Percentiles rank a stretch among this genome's conserved stretches.
phyloP scores from a whole-genome alignment of 2,797 vertebrate genomes.

The Huso huso region DNA sequence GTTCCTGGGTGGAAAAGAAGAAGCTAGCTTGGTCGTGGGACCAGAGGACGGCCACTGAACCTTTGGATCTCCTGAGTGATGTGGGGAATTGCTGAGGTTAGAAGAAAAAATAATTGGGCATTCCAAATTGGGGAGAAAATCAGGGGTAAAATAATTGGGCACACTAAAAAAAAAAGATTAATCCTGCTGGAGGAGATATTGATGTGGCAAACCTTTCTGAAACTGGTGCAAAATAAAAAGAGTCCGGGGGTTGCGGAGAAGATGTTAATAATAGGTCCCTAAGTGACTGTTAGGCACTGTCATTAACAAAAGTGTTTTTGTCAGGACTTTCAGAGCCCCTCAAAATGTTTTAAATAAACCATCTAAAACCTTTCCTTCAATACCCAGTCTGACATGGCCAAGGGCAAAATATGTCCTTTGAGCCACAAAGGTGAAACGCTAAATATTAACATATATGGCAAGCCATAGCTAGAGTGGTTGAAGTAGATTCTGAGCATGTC shows the following conservation, averaged over 20 bases:
- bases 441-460: slow-evolving; percentile 12
- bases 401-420: slow-evolving; percentile 58
- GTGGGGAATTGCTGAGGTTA: too few relatives aligned
- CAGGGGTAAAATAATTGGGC: too few relatives aligned
- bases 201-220: background rate
- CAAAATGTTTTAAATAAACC: slow-evolving; percentile 19
- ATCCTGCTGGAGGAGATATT: background rate
- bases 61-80: too few relatives aligned
- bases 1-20: too few relatives aligned
- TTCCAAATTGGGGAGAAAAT: too few relatives aligned
- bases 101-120: too few relatives aligned
- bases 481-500: background rate
- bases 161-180: background rate
- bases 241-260: slow-evolving; percentile 5
- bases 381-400: slow-evolving; percentile 51
- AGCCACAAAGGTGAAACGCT: slow-evolving; percentile 58
- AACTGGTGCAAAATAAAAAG: background rate
- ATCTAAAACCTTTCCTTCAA: slow-evolving; percentile 36
- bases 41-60: too few relatives aligned
- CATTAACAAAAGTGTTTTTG: slow-evolving; percentile 25
- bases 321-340: slow-evolving; percentile 14
- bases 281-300: slow-evolving; percentile 25
- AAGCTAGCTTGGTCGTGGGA: too few relatives aligned
- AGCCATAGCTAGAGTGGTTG: background rate
- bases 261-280: slow-evolving; percentile 23